Percentiles rank a stretch among this genome's conserved stretches.
Evolutionary conservation across 1,140 invertebrate species (phyloP).

Genomic region (Radopholus similis): DNA sequence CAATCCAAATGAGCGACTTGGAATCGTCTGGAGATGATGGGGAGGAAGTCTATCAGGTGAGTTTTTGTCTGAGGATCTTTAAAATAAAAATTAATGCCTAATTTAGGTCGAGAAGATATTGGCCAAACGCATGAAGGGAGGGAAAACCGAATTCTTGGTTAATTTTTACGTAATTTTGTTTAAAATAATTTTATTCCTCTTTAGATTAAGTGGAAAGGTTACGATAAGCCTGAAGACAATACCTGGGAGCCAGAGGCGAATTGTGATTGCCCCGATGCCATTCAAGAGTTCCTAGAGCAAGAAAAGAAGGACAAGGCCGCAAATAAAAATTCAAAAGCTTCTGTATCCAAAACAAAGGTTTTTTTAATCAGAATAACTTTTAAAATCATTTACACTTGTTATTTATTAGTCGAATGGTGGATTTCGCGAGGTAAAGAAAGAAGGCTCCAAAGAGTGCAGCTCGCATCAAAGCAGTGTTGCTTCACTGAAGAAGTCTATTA

Average conservation of each 20-base stretch:
- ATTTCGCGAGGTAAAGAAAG: no score
- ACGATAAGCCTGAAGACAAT: not conserved
- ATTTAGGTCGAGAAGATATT: slow-evolving; percentile 1
- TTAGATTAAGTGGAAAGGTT: slow-evolving; percentile 1
- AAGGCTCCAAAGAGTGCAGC: not conserved
- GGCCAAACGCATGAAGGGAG: not conserved
- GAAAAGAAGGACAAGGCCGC: not conserved
- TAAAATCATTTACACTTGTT: not conserved
- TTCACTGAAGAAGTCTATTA: no score
- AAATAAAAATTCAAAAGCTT: no score
- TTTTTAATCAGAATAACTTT: no score
- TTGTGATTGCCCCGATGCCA: slow-evolving; percentile 3
- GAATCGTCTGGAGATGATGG: not conserved
- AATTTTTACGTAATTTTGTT: no score
- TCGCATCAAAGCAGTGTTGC: not conserved
- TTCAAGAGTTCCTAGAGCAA: not conserved
- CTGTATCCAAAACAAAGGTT: slow-evolving; percentile 1
- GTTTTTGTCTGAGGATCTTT: not conserved
- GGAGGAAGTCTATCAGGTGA: not conserved
- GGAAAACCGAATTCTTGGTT: not conserved
- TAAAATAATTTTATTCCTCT: no score
- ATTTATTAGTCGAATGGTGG: not conserved
- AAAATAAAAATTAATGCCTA: not conserved
- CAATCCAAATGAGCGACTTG: not conserved
- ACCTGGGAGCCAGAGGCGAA: not conserved